A percentile compares a stretch with the other conserved stretches of the same genome.
phyloP scores from a whole-genome alignment of 2,113 vertebrate genomes.

The Lagenorhynchus albirostris region DNA sequence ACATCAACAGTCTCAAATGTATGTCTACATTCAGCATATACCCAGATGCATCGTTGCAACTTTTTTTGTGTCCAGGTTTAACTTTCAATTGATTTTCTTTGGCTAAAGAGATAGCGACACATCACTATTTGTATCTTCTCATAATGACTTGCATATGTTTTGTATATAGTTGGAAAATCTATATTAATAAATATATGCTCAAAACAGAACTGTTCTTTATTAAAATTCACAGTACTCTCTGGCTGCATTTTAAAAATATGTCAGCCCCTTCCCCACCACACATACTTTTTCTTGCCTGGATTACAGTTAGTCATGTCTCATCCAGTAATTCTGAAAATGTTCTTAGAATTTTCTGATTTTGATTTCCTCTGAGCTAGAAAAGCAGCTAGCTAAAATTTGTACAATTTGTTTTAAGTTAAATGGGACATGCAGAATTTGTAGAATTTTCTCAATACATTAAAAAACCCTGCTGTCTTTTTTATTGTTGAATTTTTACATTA shows the following conservation, averaged over 20 bases:
- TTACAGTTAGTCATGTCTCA: not conserved
- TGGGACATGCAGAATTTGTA: not conserved
- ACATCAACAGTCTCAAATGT: not conserved
- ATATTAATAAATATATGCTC: not conserved
- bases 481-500: not conserved
- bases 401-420: not conserved
- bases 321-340: not conserved
- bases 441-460: not conserved
- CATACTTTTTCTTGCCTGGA: not conserved
- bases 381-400: not conserved
- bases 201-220: not conserved
- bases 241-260: not conserved
- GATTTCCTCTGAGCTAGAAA: not conserved
- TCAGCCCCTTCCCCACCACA: not conserved
- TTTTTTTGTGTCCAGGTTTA: not conserved
- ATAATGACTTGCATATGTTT: not conserved
- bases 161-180: not conserved
- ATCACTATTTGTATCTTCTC: not conserved
- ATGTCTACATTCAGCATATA: not conserved
- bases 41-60: not conserved
- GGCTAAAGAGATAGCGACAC: not conserved
- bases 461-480: not conserved
- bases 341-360: not conserved
- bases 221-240: not conserved
- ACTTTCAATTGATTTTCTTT: not conserved